Evolutionary conservation across 2,888 invertebrate genomes (phyloP).

Genomic region (Drosophila ochracea): DNA sequence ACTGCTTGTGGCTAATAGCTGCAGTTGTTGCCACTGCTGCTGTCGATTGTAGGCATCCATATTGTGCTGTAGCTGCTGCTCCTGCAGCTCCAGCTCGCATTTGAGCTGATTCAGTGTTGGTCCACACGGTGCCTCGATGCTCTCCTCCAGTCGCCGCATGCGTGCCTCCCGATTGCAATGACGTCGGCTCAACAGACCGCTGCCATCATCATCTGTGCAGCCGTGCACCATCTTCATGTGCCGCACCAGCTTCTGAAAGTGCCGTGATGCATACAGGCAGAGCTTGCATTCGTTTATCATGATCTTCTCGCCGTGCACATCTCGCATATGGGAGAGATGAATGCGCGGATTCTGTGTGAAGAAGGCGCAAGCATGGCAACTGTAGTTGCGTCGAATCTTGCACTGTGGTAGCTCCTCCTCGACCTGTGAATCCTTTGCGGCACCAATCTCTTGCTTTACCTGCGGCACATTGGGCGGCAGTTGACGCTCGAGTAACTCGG

Average conservation of each 20-base stretch:
- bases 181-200: conserved; percentile 82
- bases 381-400: conserved; percentile 93
- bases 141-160: conserved; percentile 83
- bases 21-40: conserved; percentile 72
- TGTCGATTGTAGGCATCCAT: conserved; percentile 73
- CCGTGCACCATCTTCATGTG: conserved; percentile 93
- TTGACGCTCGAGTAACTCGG: conserved; percentile 38
- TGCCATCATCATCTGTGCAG: conserved; percentile 67
- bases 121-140: conserved; percentile 51
- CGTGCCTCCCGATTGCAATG: conserved; percentile 83
- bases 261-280: conserved; percentile 95
- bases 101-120: conserved; percentile 75
- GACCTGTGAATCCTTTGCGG: neutral
- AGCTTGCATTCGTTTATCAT: conserved; percentile 93
- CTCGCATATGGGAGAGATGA: conserved; percentile 92
- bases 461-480: conserved; percentile 1
- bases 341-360: conserved; percentile 93
- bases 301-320: conserved; percentile 92
- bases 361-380: conserved; percentile 91
- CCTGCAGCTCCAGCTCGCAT: conserved; percentile 83
- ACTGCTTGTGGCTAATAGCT: conserved; percentile 40
- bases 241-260: conserved; percentile 93
- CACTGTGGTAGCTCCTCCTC: conserved; percentile 90
- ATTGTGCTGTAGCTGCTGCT: conserved; percentile 73
- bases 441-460: conserved; percentile 4